Base-by-base conservation (phyloP, 1,140 invertebrate genomes). In the Drosophila oshimai region DNA sequence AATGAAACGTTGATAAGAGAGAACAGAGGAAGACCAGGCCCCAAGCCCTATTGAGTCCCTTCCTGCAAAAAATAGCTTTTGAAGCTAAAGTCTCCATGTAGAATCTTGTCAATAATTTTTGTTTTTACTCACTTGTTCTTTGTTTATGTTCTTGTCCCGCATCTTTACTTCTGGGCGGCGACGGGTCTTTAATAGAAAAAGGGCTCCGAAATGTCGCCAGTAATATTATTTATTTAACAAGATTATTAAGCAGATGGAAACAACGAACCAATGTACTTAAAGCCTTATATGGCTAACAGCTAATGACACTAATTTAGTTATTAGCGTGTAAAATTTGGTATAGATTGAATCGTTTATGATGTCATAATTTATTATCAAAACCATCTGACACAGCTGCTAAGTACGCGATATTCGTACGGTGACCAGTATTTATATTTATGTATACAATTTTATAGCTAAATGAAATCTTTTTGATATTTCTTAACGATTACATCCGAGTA, bases 371-470 rank as follows among this genome's bases (percentile, higher is more conserved):
- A 86, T 76, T 61, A 68, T 26, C 24, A 51, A 58, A 73, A 67
- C 41, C 60, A 58, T 71, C 62, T 75, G 84, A 84, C 79, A 89
- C 88, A 70, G 74, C 53, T 64, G 44, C 67, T 36, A 15, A 45
- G 53, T 70, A 51, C 69, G 69, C 55, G 41, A 42, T 77, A 78
- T 72, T 69, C 61, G 69, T 89, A 89, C 84, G 84, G 84, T 61
- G 47, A 89, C 79, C 84, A 89, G 84, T 89, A 89, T 89, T 89
- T 80, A 89, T 89, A 89, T 89, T 74, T 74, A 77, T 84, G 83
- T 65, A 74, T 73, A 84, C 76, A 74, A 77, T 88, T 86, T 77
- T 77, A 77, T 87, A 86, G 81, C 58, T 81, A 86, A 86, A 87
- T 87, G 72, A 81, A 87, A 86, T 74, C 54, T 74, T 76, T 75